Evolutionary conservation across 2,113 vertebrate genomes (phyloP).

Genomic region (Syrmaticus mikado): DNA sequence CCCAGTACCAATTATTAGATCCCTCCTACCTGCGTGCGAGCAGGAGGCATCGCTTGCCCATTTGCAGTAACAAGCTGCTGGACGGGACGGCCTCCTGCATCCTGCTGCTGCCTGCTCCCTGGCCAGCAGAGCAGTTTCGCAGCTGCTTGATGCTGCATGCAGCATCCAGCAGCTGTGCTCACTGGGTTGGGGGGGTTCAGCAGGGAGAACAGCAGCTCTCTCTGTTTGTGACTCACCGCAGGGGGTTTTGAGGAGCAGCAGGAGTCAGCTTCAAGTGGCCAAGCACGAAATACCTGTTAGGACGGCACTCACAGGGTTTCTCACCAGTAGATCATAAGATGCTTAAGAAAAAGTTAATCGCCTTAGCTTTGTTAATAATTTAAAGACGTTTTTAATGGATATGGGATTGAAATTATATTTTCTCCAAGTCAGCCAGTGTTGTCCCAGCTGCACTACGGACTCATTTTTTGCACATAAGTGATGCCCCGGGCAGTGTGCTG

Average conservation of each 20-base stretch:
- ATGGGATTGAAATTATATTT: neutral
- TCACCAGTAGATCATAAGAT: neutral
- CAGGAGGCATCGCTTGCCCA: fast-evolving
- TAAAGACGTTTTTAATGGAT: neutral
- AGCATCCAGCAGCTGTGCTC: neutral
- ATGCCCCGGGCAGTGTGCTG: neutral
- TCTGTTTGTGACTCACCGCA: neutral
- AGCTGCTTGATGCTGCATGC: neutral
- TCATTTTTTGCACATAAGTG: neutral
- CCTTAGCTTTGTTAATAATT: neutral
- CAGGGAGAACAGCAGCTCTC: neutral
- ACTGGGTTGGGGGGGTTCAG: neutral
- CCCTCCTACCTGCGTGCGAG: neutral
- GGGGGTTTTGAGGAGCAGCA: neutral
- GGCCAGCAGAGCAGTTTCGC: neutral
- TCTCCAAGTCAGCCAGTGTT: neutral
- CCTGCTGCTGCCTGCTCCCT: neutral
- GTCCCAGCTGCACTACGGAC: neutral
- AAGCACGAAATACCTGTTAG: neutral
- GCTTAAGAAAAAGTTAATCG: neutral
- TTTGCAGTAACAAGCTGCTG: neutral
- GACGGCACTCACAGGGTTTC: fast-evolving
- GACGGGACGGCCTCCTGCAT: fast-evolving
- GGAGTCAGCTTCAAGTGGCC: neutral
- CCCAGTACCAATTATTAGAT: fast-evolving